Evolutionary conservation across 2,888 invertebrate species (phyloP).

Genomic region (Thecophora atra): DNA sequence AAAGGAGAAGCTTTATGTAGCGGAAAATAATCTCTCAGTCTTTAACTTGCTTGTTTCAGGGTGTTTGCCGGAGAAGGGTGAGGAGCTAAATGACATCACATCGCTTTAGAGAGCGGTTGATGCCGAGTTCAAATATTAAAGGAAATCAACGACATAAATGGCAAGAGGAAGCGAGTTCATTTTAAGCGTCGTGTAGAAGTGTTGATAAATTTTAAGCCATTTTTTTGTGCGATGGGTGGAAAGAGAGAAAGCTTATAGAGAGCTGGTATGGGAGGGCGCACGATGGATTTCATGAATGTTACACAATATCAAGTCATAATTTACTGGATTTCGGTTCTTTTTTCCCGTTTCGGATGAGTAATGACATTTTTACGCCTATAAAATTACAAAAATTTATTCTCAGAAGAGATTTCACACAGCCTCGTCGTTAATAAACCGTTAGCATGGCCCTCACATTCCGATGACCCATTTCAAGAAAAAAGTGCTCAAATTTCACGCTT

Average conservation of each 20-base stretch:
- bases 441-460: no score
- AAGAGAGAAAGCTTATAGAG: neutral
- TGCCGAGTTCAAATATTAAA: neutral
- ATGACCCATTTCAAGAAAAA: neutral
- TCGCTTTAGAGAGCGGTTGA: no score
- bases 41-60: neutral
- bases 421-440: neutral
- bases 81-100: no score
- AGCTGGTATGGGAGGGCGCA: neutral
- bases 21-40: conserved; percentile 30
- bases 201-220: conserved; percentile 33
- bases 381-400: neutral
- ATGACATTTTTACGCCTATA: neutral
- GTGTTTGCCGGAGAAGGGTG: no score
- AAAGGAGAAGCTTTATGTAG: conserved; percentile 29
- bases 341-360: neutral
- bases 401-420: neutral
- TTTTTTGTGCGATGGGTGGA: neutral
- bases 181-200: conserved; percentile 16
- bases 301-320: conserved; percentile 3
- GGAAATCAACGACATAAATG: neutral
- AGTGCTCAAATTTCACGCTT: no score
- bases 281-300: neutral
- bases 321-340: neutral
- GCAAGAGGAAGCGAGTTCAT: neutral